Percentiles rank a stretch among this genome's conserved stretches.
Conservation (phyloP, 2,797 vertebrate species). For the Mallotus villosus region DNA sequence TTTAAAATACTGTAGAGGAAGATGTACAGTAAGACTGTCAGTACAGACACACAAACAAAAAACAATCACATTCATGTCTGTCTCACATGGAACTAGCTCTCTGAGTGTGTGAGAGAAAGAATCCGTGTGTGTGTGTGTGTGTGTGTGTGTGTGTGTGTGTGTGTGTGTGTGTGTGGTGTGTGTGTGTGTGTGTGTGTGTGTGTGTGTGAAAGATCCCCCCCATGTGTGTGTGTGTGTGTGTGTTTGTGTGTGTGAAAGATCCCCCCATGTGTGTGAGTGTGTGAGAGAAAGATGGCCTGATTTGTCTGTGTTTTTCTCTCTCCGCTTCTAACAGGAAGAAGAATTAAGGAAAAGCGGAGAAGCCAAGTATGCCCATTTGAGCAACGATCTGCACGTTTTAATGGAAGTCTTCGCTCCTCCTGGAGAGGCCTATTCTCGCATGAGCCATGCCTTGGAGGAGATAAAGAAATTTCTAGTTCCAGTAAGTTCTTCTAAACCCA, state of each 20-base stretch:
- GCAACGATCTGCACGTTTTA: conserved; percentile 97
- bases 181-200: too few relatives aligned
- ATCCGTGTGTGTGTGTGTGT: too few relatives aligned
- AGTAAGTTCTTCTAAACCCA: conserved; percentile 79
- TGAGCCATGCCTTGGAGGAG: conserved; percentile 99
- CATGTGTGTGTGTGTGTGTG: too few relatives aligned
- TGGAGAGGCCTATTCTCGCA: conserved; percentile 97
- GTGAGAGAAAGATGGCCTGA: not conserved
- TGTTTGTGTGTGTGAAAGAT: not conserved
- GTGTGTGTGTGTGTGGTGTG: too few relatives aligned
- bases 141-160: too few relatives aligned
- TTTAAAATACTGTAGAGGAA: too few relatives aligned
- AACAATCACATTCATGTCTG: not conserved
- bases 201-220: too few relatives aligned
- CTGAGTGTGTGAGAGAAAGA: too few relatives aligned
- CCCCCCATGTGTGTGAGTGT: too few relatives aligned
- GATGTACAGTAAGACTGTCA: not conserved
- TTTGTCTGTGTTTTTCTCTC: conserved; percentile 49
- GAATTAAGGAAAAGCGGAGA: conserved; percentile 96
- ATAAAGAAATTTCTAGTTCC: conserved; percentile 99
- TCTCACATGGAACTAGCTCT: not conserved
- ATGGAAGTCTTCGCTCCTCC: conserved; percentile 99
- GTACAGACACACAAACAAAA: not conserved
- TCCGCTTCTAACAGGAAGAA: conserved; percentile 86
- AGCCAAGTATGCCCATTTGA: conserved; percentile 95